Evolutionary conservation across 2,888 invertebrate genomes (phyloP), one percentile per base, ranked within the genome.

Genomic region (Cremastinae sp.): DNA sequence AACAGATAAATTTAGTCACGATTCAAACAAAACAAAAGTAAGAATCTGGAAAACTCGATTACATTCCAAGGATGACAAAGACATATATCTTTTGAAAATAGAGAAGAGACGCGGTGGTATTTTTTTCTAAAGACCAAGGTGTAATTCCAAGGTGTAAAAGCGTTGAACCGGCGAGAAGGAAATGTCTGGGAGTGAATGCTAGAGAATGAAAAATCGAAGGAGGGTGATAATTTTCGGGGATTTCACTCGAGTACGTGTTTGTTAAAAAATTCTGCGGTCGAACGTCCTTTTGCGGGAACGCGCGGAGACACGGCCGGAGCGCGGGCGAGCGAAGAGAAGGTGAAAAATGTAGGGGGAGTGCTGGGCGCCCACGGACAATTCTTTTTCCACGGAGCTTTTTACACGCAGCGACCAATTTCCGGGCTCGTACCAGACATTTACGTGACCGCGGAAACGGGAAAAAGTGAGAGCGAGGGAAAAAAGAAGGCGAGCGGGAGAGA

Each of bases 341-440:
- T 12, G 28, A 22, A 47, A 12, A 20, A 51, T 53, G n/a, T 12
- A 28, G 28, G 34, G 12, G 12, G 28, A 28, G 51, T 22, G 34
- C 34, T 62, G 62, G 12, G 45, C 18, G 43, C 10, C 43, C 12
- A 59, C 41, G 51, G 34, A 22, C 64, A 51, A 45, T 10, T 49
- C 56, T 53, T 58, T 53, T 59, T 59, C 36, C 20, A 20, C 28
- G 7, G 16, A 12, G 12, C 28, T 62, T 62, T 58, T 65, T 65
- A 58, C 61, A 54, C 53, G 47, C 45, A 58, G 28, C 43, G 36
- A 51, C 73, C 59, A 73, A 73, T 73, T 66, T 61, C 36, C 66
- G 53, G 73, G 8, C 61, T 61, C 54, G 28, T 10, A 22, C 64
- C 34, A 18, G 28, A 43, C 10, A 14, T 34, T 10, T 34, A 36